Evolutionary conservation across 2,888 invertebrate genomes (phyloP), one percentile per base, ranked within the genome.

Genomic region (Chrysodeixis includens): DNA sequence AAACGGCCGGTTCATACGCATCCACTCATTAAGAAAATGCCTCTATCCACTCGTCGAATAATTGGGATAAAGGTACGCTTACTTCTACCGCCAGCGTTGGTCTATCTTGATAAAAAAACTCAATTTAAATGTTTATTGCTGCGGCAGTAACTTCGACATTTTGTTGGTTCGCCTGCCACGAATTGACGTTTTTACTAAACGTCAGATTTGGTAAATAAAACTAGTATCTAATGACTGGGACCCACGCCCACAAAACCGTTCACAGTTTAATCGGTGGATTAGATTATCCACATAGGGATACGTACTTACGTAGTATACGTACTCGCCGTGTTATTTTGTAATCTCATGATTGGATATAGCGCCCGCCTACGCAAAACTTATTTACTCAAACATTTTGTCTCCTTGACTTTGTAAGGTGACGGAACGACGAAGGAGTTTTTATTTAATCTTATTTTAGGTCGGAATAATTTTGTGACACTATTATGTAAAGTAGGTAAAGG

Each of bases 151-250:
- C 72, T 76, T 82, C 60, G 65, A 78, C 67, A 76, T 83, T 81
- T 86, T 83, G 81, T 84, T 71, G 68, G 82, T 72, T 68, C 65
- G 76, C 78, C 74, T 82, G 81, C 74, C 78, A 80, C 69, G 70
- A 76, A 74, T 71, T 81, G 77, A 74, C 76, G 64, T 74, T 83
- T 85, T 84, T 71, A 83, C 74, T 76, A 78, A 84, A 85, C 78
- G 83, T 86, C 84, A 82, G 86, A 87, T 85, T 87, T 85, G 66
- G 82, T 87, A 84, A 82, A 86, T 87, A 87, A 86, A 86, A 80
- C 83, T 84, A 83, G 81, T 74, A 85, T 81, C 74, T 82, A 84
- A 86, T 74, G 85, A 78, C 68, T 62, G 59, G 63, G 71, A 77
- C 71, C 66, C 71, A 81, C 85, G 84, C 86, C 85, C 82, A 86